Percentiles rank a stretch among this genome's conserved stretches.
phyloP scores from a whole-genome alignment of 1,140 invertebrate genomes.

The Atopsyche davidsoni region DNA sequence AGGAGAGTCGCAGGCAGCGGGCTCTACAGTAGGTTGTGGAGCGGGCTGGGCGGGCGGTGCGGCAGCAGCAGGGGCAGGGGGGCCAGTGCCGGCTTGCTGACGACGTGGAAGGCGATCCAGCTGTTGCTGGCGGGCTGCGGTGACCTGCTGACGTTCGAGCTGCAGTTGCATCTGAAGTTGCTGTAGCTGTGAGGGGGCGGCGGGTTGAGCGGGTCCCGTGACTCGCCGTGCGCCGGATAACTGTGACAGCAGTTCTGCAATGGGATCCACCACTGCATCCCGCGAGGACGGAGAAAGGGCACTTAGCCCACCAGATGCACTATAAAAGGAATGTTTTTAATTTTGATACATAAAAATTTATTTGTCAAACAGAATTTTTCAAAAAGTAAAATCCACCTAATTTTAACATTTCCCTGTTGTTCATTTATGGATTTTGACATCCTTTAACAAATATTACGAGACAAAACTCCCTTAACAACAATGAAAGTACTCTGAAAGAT shows the following conservation, averaged over 20 bases:
- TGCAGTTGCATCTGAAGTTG: conserved; percentile 88
- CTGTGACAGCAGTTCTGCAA: conserved; percentile 88
- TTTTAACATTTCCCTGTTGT: background rate
- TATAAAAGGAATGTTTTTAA: conserved; percentile 39
- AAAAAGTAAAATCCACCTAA: no score
- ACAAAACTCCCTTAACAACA: no score
- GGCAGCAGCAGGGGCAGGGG: conserved; percentile 31
- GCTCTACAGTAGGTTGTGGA: conserved; percentile 33
- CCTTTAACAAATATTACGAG: background rate
- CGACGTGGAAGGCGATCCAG: conserved; percentile 79
- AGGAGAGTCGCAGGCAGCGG: conserved; percentile 29
- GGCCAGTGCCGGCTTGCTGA: conserved; percentile 47
- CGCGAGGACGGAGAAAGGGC: conserved; percentile 76
- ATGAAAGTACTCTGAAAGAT: no score
- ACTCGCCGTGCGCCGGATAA: conserved; percentile 79
- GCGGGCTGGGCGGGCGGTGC: conserved; percentile 31
- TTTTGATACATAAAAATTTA: no score
- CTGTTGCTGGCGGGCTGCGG: conserved; percentile 74
- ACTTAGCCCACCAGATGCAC: conserved; percentile 71
- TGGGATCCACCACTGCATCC: conserved; percentile 87
- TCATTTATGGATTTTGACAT: background rate
- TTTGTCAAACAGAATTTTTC: no score
- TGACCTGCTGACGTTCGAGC: conserved; percentile 77
- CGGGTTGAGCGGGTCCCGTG: conserved; percentile 36
- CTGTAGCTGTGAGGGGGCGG: conserved; percentile 60